Percentiles rank a stretch among this genome's conserved stretches.
phyloP scores from a whole-genome alignment of 2,888 invertebrate species.

The Rhogogaster chlorosoma region DNA sequence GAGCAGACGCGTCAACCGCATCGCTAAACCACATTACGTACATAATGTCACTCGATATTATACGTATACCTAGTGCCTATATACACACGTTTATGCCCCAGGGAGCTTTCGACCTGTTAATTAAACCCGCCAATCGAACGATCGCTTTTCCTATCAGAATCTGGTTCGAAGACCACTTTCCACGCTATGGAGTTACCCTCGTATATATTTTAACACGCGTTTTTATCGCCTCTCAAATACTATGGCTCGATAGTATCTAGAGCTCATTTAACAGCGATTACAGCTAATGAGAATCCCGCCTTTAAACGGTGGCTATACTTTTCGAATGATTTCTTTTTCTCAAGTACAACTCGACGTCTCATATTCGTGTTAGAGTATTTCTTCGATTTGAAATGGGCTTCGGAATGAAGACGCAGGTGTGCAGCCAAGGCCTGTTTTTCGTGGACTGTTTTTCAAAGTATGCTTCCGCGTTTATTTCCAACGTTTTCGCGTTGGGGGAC shows the following conservation, averaged over 20 bases:
- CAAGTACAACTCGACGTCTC: neutral
- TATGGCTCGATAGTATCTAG: neutral
- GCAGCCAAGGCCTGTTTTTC: neutral
- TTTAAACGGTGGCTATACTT: too few relatives aligned
- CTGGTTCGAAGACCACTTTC: neutral
- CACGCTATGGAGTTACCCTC: neutral
- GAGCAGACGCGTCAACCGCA: neutral
- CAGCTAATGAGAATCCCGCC: neutral
- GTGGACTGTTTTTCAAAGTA: neutral
- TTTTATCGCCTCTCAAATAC: neutral
- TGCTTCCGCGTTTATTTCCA: conserved; percentile 11
- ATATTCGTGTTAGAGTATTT: neutral
- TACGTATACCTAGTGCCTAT: neutral
- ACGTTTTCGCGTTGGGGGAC: neutral
- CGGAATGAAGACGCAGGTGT: neutral
- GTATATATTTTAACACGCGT: neutral
- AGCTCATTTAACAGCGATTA: neutral
- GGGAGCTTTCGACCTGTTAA: neutral
- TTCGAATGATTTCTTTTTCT: neutral
- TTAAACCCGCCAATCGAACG: neutral
- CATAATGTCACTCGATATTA: neutral
- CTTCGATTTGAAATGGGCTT: neutral
- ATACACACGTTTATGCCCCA: neutral
- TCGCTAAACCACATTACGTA: neutral
- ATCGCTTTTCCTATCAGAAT: neutral